Conservation (phyloP, 2,113 vertebrate species). For the Sceloporus tristichus region DNA sequence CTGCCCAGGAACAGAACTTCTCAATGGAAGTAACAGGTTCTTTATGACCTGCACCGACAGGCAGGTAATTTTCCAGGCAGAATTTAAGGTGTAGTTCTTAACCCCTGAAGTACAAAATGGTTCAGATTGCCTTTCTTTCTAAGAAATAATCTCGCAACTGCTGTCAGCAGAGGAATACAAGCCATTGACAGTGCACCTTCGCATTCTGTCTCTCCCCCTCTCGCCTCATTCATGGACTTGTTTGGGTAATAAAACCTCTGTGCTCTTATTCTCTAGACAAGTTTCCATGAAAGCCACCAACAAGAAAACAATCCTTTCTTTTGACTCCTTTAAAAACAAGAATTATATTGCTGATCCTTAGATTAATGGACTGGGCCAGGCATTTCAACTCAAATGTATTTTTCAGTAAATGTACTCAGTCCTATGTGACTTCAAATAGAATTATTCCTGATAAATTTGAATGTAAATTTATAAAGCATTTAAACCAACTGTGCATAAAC, state of each 20-base stretch:
- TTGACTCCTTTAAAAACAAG: neutral
- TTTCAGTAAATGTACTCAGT: constrained; percentile 70
- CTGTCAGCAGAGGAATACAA: constrained; percentile 35
- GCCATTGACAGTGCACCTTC: constrained; percentile 47
- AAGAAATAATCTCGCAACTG: constrained; percentile 27
- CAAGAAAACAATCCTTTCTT: constrained; percentile 54
- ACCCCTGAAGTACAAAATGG: constrained; percentile 5
- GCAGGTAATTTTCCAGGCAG: neutral
- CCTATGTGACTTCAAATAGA: constrained; percentile 79
- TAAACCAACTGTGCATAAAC: constrained; percentile 75
- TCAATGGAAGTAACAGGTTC: neutral
- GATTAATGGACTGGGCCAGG: constrained; percentile 71
- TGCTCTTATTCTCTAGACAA: constrained; percentile 44
- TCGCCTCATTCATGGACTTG: neutral
- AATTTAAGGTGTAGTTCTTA: constrained; percentile 33
- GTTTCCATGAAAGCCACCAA: constrained; percentile 45
- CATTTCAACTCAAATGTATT: constrained; percentile 76
- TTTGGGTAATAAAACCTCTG: constrained; percentile 60
- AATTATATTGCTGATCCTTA: constrained; percentile 62
- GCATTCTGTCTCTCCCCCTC: neutral
- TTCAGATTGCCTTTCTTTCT: constrained; percentile 21
- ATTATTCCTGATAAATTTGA: constrained; percentile 78
- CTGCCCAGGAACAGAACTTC: constrained; percentile 6
- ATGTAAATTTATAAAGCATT: constrained; percentile 79
- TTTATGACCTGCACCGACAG: constrained; percentile 10